phyloP scores from a whole-genome alignment of 2,797 vertebrate species.

The Spondyliosoma cantharus region DNA sequence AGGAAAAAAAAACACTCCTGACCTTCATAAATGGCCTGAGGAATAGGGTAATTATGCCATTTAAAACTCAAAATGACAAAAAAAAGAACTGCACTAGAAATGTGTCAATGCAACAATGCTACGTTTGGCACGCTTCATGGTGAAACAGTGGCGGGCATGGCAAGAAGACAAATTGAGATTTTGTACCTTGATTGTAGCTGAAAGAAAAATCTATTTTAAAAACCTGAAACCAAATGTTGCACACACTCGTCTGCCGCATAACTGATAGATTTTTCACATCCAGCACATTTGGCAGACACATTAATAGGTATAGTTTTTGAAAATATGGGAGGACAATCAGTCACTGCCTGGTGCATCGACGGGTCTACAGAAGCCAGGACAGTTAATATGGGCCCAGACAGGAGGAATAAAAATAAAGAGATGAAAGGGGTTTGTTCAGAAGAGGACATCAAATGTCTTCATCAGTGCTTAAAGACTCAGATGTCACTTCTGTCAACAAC shows the following conservation, averaged over 20 bases:
- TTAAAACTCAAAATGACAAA: slow-evolving; percentile 48
- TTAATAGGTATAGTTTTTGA: slow-evolving; percentile 19
- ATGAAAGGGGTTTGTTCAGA: slow-evolving; percentile 2
- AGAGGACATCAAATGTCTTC: slow-evolving; percentile 30
- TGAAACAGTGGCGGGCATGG: neutral
- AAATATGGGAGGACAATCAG: slow-evolving; percentile 4
- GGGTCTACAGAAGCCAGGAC: slow-evolving; percentile 1
- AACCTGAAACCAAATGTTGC: slow-evolving; percentile 26
- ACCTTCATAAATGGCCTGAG: neutral
- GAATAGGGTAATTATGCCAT: slow-evolving; percentile 44
- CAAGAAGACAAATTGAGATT: slow-evolving; percentile 26
- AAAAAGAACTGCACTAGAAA: slow-evolving; percentile 26
- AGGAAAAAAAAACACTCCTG: neutral
- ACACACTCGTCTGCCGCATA: neutral
- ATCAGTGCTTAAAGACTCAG: slow-evolving; percentile 23
- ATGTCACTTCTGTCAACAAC: neutral
- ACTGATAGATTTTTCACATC: slow-evolving; percentile 8
- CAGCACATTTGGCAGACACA: slow-evolving; percentile 7
- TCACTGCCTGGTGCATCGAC: slow-evolving; percentile 11
- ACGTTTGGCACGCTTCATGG: slow-evolving; percentile 1
- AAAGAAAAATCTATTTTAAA: slow-evolving; percentile 18
- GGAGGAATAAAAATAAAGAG: slow-evolving; percentile 12
- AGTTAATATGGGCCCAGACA: slow-evolving; percentile 2
- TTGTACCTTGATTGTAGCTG: slow-evolving; percentile 23
- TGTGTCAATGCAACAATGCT: slow-evolving; percentile 14